These are phyloP conservation scores for Gambelia wislizenii DNA, from an alignment of 2,797 vertebrate genomes.

Conservation along the genomic window DNA sequence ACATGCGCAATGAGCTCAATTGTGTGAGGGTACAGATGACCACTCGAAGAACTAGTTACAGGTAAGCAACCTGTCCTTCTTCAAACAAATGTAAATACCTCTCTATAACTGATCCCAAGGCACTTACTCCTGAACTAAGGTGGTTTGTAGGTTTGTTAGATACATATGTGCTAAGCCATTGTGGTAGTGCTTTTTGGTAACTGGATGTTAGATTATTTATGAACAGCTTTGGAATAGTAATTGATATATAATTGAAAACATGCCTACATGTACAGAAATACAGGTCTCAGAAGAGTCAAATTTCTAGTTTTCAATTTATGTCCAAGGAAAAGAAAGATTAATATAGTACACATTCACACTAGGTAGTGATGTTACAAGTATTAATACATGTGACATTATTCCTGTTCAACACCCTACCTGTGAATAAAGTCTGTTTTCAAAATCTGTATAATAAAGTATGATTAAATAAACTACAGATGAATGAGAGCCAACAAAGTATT, in stretches of 20 bases:
- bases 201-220: background rate
- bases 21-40: no score
- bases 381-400: background rate
- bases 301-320: background rate
- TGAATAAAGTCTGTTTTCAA: background rate
- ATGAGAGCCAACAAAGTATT: no score
- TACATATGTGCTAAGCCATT: no score
- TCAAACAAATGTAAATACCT: no score
- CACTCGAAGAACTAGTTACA: no score
- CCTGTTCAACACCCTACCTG: background rate
- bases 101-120: background rate
- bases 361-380: background rate
- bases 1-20: no score
- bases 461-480: no score
- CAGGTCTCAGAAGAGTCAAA: background rate
- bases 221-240: background rate
- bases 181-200: no score
- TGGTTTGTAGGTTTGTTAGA: background rate
- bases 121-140: background rate
- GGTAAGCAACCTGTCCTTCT: no score
- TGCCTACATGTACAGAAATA: background rate
- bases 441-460: background rate
- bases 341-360: background rate
- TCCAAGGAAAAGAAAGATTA: no score
- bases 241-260: background rate